phyloP scores from a whole-genome alignment of 2,113 vertebrate species.

The Leptobrachium ailaonicum region DNA sequence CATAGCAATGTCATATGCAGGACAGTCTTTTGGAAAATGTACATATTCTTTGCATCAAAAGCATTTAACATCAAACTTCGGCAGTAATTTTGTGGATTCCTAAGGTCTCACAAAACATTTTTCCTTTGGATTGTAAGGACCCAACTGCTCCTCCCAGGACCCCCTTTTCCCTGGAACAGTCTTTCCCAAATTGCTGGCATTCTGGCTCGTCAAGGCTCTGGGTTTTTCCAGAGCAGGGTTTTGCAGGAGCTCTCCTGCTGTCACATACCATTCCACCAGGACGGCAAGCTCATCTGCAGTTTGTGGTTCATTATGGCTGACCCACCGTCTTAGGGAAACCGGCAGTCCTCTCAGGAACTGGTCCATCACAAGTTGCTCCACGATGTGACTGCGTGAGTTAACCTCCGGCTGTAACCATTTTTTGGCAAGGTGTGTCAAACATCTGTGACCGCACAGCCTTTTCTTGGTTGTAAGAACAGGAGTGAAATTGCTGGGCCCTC shows the following conservation, averaged over 20 bases:
- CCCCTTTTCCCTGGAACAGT: slow-evolving; percentile 3
- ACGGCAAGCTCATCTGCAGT: neutral
- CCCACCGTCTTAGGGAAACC: neutral
- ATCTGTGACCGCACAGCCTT: slow-evolving; percentile 7
- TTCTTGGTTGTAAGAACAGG: neutral
- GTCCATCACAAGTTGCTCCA: neutral
- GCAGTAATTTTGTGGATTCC: neutral
- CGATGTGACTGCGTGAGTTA: neutral
- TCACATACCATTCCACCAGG: neutral
- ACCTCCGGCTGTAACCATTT: slow-evolving; percentile 20
- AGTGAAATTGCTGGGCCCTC: neutral
- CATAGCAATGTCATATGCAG: neutral
- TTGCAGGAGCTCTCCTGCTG: neutral
- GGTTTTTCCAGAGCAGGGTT: neutral
- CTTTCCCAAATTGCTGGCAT: neutral
- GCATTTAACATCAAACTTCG: neutral
- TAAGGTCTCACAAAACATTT: neutral
- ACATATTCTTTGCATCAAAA: neutral
- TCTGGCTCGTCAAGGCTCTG: neutral
- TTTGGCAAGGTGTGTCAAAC: neutral
- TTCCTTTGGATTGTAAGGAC: neutral
- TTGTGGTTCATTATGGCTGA: neutral
- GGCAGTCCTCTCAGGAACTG: neutral
- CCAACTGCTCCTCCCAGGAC: neutral
- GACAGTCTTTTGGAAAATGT: neutral